Evolutionary conservation across 2,113 vertebrate species (phyloP).

Genomic region (pig (Sus scrofa)): T2T-Sscrofa CM000812.6:80155501-80156000

Average conservation of each 20-base stretch:
- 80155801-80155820: not conserved
- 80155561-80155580: not conserved
- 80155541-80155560: not conserved
- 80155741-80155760: not conserved
- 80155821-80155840: not conserved
- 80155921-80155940: not conserved
- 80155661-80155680: not conserved
- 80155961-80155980: fast-evolving
- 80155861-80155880: not conserved
- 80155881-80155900: not conserved
- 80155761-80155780: not conserved
- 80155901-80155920: not conserved
- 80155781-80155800: not conserved
- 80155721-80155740: not conserved
- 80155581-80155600: not conserved
- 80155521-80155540: fast-evolving
- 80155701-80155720: fast-evolving
- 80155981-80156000: not conserved
- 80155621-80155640: not conserved
- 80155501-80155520: not conserved
- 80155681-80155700: not conserved
- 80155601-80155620: not conserved
- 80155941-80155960: not conserved
- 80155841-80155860: not conserved
- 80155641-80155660: not conserved